Evolutionary conservation across 2,113 vertebrate genomes (phyloP).

Genomic region (Capricornis sumatraensis): DNA sequence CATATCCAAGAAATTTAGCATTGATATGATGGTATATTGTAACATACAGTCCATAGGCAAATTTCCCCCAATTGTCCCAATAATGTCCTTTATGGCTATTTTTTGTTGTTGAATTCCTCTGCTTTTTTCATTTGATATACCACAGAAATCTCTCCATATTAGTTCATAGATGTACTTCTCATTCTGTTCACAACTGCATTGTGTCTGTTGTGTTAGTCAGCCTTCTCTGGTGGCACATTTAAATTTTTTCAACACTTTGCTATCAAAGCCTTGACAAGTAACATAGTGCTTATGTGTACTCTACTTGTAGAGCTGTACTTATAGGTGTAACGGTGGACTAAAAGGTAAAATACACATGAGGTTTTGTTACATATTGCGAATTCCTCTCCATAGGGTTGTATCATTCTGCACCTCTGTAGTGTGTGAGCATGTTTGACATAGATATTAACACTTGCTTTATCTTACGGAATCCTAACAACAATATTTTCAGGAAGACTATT

Average conservation of each 20-base stretch:
- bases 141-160: neutral
- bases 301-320: neutral
- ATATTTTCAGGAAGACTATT: neutral
- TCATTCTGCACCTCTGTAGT: neutral
- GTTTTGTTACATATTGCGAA: neutral
- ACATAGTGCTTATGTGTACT: neutral
- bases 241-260: neutral
- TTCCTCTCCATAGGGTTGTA: neutral
- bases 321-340: neutral
- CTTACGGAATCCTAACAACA: neutral
- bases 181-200: neutral
- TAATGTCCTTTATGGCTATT: neutral
- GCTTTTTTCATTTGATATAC: neutral
- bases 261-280: neutral
- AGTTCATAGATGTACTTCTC: neutral
- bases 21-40: neutral
- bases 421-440: neutral
- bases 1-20: neutral
- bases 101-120: neutral
- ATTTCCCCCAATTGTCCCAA: neutral
- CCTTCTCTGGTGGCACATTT: neutral
- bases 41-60: neutral
- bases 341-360: neutral
- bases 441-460: neutral
- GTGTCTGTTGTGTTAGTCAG: neutral